Percentiles rank a stretch among this genome's conserved stretches.
These are phyloP conservation scores for Nesogale talazaci DNA, from an alignment of 2,113 vertebrate genomes.

Conservation along the genomic window DNA sequence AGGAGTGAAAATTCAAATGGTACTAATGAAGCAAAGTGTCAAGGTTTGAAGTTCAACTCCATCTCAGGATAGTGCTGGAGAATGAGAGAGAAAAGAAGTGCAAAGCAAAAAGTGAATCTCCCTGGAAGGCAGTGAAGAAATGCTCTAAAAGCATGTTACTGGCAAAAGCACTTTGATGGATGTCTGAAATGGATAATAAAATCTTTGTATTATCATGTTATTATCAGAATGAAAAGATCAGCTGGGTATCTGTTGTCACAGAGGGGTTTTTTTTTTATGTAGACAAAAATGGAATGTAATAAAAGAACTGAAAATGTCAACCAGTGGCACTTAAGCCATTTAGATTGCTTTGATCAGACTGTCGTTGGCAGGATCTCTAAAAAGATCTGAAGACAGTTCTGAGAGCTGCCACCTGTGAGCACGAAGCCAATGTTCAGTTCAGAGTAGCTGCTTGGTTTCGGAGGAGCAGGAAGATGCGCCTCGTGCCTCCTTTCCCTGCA, in stretches of 20 bases:
- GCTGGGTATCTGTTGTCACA: constrained; percentile 65
- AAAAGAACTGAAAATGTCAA: constrained; percentile 62
- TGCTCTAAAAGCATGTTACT: background rate
- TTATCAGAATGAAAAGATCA: constrained; percentile 70
- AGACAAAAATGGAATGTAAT: constrained; percentile 74
- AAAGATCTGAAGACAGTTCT: constrained; percentile 35
- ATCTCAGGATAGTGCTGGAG: constrained; percentile 39
- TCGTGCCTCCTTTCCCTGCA: background rate
- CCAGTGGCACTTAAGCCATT: constrained; percentile 57
- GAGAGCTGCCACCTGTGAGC: background rate
- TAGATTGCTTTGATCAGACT: constrained; percentile 64
- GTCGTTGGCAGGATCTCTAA: constrained; percentile 41
- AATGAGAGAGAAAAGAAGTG: constrained; percentile 37
- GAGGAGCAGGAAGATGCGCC: background rate
- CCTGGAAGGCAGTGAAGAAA: constrained; percentile 48
- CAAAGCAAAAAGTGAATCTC: constrained; percentile 27
- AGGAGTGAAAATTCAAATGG: background rate
- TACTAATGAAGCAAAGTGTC: constrained; percentile 35
- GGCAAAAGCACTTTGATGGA: constrained; percentile 67
- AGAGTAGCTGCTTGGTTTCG: background rate
- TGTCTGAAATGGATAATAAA: constrained; percentile 67
- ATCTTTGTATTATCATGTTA: constrained; percentile 69
- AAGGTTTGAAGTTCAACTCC: constrained; percentile 28
- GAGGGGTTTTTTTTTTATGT: constrained; percentile 40
- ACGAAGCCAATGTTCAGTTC: background rate